These are phyloP conservation scores for Neolamprologus hecqui DNA, from an alignment of 2,113 vertebrate species.

Conservation along the genomic window DNA sequence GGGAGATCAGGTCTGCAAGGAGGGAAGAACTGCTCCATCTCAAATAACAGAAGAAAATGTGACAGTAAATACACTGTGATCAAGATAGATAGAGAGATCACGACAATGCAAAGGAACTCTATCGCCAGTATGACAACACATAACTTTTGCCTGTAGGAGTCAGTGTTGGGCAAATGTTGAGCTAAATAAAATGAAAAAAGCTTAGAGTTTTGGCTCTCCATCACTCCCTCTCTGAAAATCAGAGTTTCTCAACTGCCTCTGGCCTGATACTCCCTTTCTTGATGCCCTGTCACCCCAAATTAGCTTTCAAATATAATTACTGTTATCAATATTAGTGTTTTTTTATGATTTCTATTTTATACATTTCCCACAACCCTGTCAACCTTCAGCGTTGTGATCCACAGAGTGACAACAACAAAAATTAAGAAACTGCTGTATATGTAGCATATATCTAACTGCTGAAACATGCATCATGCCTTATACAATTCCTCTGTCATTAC, in stretches of 20 bases:
- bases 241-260: neutral
- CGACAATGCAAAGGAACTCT: neutral
- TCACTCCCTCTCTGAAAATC: neutral
- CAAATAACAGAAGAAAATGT: neutral
- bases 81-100: neutral
- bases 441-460: neutral
- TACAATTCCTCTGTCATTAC: neutral
- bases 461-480: conserved; percentile 17
- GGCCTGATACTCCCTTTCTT: neutral
- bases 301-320: neutral
- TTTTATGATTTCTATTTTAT: neutral
- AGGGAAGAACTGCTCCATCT: neutral
- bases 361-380: neutral
- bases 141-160: conserved; percentile 19
- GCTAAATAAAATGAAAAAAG: neutral
- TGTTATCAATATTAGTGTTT: neutral
- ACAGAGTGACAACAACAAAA: neutral
- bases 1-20: neutral
- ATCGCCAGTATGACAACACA: neutral
- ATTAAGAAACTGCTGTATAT: neutral
- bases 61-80: neutral
- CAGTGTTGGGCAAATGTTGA: neutral
- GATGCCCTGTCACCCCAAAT: neutral
- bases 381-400: neutral
- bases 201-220: neutral